Evolutionary conservation across 2,888 invertebrate genomes (phyloP), one percentile per base, ranked within the genome.

Genomic region (Drosophila longiperda): DNA sequence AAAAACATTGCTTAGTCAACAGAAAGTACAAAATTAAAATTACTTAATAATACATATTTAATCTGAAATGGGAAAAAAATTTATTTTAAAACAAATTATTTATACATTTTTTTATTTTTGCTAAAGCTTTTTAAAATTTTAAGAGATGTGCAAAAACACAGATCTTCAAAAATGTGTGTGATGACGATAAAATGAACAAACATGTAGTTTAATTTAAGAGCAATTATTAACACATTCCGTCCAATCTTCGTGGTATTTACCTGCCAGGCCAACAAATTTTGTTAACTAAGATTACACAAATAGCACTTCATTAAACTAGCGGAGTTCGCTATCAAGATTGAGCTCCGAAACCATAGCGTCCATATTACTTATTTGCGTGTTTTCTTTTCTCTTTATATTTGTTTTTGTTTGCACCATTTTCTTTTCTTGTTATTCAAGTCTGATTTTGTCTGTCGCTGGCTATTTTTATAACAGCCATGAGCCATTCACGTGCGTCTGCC

Each of bases 401-500:
- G 61, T 76, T 48, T 63, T 61, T 76, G 64, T 57, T 59, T 29
- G 40, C 49, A 52, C 66, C 34, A 54, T 33, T 57, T 66, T 60
- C 29, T 52, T 54, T 75, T 53, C 45, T 20, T 48, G 4, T 59
- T 38, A 55, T 50, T 26, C 34, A 54, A 32, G 33, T 32, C 4
- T 33, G 23, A 60, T 33, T 49, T 23, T 63, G 36, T 66, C 48
- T 65, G 11, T 17, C 26, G 38, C 26, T 59, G 38, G 40, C 79
- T 90, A 90, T 89, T 87, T 83, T 78, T 73, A 75, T n/a, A 59
- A 8, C 63, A 69, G 65, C 62, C 87, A 87, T 75, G 89, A 84
- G 75, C 74, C 49, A 72, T 75, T 83, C 90, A 87, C 90, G 89
- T 90, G 90, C 70, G 66, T 70, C 53, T 20, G 52, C 54, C 63